These are phyloP conservation scores for Ptychodera flava DNA, from an alignment of 35 echinoderm and acorn worm species.

Conservation along the genomic window DNA sequence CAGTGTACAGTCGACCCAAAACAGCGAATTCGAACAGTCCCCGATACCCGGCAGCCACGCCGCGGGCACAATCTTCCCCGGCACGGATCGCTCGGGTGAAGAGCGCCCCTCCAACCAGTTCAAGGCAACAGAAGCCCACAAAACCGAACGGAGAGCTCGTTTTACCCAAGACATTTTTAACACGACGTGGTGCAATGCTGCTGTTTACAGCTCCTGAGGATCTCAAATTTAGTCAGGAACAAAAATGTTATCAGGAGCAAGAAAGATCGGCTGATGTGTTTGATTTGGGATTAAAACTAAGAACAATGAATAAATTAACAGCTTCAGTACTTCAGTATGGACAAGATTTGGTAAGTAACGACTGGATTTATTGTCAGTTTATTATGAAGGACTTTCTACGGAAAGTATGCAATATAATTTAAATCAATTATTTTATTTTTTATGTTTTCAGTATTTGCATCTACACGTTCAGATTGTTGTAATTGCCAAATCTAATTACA, in stretches of 20 bases:
- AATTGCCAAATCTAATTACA: no score
- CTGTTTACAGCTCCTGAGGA: conserved; percentile 75
- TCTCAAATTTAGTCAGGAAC: conserved; percentile 39
- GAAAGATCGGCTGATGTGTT: conserved; percentile 17
- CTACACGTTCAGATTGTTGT: neutral
- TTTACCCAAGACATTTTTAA: conserved; percentile 83
- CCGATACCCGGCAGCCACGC: neutral
- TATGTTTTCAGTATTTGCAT: no score
- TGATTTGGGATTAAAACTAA: conserved; percentile 28
- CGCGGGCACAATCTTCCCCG: neutral
- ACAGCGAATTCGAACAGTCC: neutral
- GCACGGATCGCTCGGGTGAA: neutral
- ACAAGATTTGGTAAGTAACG: conserved; percentile 21
- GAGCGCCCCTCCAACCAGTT: neutral
- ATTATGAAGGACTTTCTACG: no score
- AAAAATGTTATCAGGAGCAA: neutral
- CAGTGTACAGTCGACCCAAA: neutral
- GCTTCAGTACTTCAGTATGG: conserved; percentile 79
- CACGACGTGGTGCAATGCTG: conserved; percentile 79
- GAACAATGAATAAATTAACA: conserved; percentile 52
- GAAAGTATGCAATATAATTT: no score
- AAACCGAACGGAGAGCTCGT: conserved; percentile 15
- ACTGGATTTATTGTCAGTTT: no score
- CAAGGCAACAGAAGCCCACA: neutral
- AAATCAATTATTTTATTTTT: no score